Evolutionary conservation across 2,888 invertebrate species (phyloP).

Genomic region (Chloroclystis v-ata): DNA sequence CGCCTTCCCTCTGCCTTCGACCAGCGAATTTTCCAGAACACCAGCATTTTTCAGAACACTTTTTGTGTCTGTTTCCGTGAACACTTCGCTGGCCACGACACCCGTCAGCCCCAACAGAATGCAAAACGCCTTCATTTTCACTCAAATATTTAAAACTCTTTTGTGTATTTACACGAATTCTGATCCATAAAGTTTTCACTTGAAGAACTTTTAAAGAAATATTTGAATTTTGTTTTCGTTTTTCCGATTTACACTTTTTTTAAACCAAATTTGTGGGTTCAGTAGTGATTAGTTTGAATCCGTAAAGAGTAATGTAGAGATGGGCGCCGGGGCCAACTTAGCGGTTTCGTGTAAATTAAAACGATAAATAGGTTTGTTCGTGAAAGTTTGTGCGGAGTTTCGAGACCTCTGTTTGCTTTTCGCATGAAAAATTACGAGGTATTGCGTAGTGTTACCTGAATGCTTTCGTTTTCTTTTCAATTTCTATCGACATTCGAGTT

Average conservation of each 20-base stretch:
- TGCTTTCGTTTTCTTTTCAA: conserved; percentile 8
- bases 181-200: too few relatives aligned
- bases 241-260: too few relatives aligned
- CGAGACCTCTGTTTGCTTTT: conserved; percentile 32
- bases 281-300: background rate
- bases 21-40: conserved; percentile 30
- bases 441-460: background rate
- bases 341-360: conserved; percentile 34
- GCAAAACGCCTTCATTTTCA: conserved; percentile 21
- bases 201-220: too few relatives aligned
- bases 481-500: too few relatives aligned
- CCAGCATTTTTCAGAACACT: conserved; percentile 14
- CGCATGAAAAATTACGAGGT: conserved; percentile 20
- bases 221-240: too few relatives aligned
- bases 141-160: conserved; percentile 3
- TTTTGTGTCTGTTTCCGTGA: too few relatives aligned
- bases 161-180: background rate
- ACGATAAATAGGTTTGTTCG: conserved; percentile 32
- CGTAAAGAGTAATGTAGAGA: conserved; percentile 5
- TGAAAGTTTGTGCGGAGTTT: conserved; percentile 38
- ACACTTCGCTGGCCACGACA: too few relatives aligned
- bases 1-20: conserved; percentile 58
- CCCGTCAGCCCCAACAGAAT: conserved; percentile 25
- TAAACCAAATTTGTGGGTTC: background rate
- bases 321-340: conserved; percentile 5